Evolutionary conservation across 1,140 invertebrate species (phyloP), one percentile per base, ranked within the genome.

Genomic region (Pseudomyrmex dendroicus): DNA sequence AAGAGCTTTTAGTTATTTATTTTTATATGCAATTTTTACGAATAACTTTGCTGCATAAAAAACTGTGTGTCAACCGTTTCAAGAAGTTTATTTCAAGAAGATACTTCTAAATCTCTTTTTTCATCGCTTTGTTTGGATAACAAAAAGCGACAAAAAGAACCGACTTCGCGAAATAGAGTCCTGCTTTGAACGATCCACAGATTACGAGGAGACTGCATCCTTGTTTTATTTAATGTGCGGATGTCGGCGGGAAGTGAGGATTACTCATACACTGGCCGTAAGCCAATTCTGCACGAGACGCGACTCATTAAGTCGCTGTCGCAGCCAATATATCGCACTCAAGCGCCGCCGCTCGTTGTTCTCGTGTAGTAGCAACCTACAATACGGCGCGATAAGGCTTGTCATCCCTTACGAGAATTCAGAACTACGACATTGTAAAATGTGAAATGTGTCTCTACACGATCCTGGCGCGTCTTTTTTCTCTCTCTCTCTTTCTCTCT

Each of bases 201-300:
- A 10, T 57, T 48, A 35, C 64, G 64, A 54, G 48, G 46, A 46
- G 70, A 64, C 48, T 35, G 70, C 44, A 67, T 64, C 72, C 82
- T 85, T 82, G 84, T 88, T 89, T 89, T 83, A 74, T 89, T 88
- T 67, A 82, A 62, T 61, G 86, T 54, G 48, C 67, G 86, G 83
- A 78, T 82, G 86, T 84, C 87, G 88, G 86, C 72, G 84, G 73
- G 73, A 86, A 88, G 88, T 87, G 84, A 84, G 86, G 88, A 91
- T 92, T 92, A 91, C 87, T 91, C 91, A 90, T 87, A 73, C 83
- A 84, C 84, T 92, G 91, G 91, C 87, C 56, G 73, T 70, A 84
- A 76, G 89, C 91, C 91, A 90, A 87, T 88, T 91, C 91, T 89
- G 89, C 85, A 88, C 84, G 86, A 86, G 86, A 91, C 86, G 85